These are phyloP conservation scores for Branchellion lobata DNA, from an alignment of 2,888 invertebrate species.

Conservation along the genomic window DNA sequence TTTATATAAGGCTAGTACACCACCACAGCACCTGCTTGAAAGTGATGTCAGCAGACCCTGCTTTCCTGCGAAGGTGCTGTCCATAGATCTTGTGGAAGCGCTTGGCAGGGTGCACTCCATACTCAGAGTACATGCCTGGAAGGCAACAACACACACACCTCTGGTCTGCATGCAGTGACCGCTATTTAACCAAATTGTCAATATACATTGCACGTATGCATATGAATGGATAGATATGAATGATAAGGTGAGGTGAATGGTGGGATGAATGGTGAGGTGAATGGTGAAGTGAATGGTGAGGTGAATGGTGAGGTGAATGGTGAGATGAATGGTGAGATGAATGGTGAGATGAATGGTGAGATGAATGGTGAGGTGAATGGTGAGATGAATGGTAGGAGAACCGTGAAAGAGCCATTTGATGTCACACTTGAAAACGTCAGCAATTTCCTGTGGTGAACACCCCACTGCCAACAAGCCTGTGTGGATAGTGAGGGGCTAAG, in stretches of 20 bases:
- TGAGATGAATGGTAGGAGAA: no score
- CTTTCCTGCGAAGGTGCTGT: conserved; percentile 48
- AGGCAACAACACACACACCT: conserved; percentile 48
- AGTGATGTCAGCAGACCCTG: conserved; percentile 52
- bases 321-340: no score
- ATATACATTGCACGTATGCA: not conserved
- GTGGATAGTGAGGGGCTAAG: not conserved
- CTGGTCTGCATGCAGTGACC: conserved; percentile 46
- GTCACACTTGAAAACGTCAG: conserved; percentile 51
- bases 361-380: no score
- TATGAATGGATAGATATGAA: not conserved
- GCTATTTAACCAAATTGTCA: not conserved
- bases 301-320: no score
- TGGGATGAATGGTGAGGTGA: no score
- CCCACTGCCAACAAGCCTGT: conserved; percentile 50
- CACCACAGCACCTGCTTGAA: conserved; percentile 49
- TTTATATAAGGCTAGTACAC: no score
- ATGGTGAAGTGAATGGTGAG: no score
- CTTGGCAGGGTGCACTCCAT: conserved; percentile 51
- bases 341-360: no score
- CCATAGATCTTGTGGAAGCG: conserved; percentile 51
- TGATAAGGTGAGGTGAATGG: not conserved
- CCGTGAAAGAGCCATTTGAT: conserved; percentile 52
- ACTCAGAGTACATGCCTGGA: conserved; percentile 48
- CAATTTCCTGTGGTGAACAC: conserved; percentile 52